Conservation (phyloP, 2,888 invertebrate species). For the Callimorpha dominula region DNA sequence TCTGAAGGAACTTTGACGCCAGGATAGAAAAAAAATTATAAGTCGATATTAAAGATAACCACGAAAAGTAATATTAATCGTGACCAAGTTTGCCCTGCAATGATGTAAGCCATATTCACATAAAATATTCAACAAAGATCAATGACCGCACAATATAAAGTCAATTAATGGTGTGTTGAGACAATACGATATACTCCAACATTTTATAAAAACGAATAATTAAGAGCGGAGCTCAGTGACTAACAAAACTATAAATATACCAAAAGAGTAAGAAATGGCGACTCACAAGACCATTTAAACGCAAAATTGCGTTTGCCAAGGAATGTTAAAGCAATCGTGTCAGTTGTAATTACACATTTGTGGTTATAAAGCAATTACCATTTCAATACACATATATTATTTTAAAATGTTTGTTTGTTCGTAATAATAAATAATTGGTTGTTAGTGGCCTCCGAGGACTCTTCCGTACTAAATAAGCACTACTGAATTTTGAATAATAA, state of each 20-base stretch:
- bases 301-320: constrained; percentile 46
- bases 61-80: too few relatives aligned
- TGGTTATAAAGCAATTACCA: constrained; percentile 32
- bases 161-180: constrained; percentile 33
- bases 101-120: not conserved
- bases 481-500: not conserved
- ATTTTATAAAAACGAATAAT: constrained; percentile 28
- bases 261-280: constrained; percentile 13
- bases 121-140: not conserved
- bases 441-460: not conserved
- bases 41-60: too few relatives aligned
- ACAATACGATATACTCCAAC: constrained; percentile 23
- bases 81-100: not conserved
- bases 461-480: not conserved
- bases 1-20: too few relatives aligned
- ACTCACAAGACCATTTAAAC: constrained; percentile 38
- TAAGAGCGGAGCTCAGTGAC: constrained; percentile 22
- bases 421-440: not conserved
- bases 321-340: constrained; percentile 45
- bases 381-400: constrained; percentile 2
- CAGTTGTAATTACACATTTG: constrained; percentile 45
- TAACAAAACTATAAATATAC: constrained; percentile 51
- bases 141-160: constrained; percentile 11
- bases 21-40: too few relatives aligned
- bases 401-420: not conserved